Percentiles rank a stretch among this genome's conserved stretches.
Evolutionary conservation across 1,140 invertebrate genomes (phyloP).

Genomic region (Streblospio benedicti): DNA sequence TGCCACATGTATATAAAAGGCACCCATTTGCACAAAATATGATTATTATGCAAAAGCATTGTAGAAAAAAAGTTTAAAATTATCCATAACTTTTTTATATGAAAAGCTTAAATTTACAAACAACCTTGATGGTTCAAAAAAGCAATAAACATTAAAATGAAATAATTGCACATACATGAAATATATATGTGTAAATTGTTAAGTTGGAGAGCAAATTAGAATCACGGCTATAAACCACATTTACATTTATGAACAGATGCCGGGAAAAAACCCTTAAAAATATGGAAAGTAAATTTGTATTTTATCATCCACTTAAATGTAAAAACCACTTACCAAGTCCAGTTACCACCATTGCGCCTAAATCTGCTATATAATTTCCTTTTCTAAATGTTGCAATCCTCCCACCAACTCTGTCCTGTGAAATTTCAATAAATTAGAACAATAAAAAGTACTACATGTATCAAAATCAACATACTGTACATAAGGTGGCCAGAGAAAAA

Average conservation of each 20-base stretch:
- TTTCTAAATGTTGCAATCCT: constrained; percentile 93
- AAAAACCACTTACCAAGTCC: constrained; percentile 45
- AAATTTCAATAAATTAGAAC: constrained; percentile 6
- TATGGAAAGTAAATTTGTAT: neutral
- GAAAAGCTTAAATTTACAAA: too few relatives aligned
- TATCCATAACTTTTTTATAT: too few relatives aligned
- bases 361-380: constrained; percentile 85
- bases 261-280: neutral
- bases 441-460: neutral
- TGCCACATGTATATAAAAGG: too few relatives aligned
- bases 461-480: neutral
- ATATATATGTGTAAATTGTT: neutral
- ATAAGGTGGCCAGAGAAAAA: neutral
- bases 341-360: constrained; percentile 64
- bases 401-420: constrained; percentile 83
- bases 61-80: too few relatives aligned
- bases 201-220: neutral
- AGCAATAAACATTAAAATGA: too few relatives aligned
- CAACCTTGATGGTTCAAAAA: too few relatives aligned
- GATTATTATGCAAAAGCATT: too few relatives aligned
- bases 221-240: neutral
- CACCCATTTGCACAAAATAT: too few relatives aligned
- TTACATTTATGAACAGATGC: neutral
- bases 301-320: neutral
- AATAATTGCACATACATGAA: too few relatives aligned